Conservation (phyloP, 2,888 invertebrate species). For the Cephus pygmeus region DNA sequence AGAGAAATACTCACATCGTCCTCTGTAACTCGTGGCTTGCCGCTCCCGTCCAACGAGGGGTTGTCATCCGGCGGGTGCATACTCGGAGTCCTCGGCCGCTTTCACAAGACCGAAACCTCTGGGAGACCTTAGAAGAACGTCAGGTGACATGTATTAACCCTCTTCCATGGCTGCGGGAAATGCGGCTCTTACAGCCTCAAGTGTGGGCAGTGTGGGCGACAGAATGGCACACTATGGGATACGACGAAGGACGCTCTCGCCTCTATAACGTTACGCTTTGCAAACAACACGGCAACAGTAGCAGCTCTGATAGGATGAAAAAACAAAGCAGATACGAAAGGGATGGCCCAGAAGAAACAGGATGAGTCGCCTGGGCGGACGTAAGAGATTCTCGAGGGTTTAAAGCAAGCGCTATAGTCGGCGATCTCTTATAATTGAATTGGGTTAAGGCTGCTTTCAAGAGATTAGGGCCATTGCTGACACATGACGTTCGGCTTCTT, state of each 20-base stretch:
- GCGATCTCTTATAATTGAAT: slow-evolving; percentile 53
- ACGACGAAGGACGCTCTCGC: no score
- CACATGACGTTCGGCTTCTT: slow-evolving; percentile 32
- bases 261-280: no score
- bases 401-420: no score
- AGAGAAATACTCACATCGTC: slow-evolving; percentile 52
- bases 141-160: slow-evolving; percentile 49
- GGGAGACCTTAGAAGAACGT: slow-evolving; percentile 55
- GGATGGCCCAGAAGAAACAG: no score
- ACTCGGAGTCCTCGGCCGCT: slow-evolving; percentile 32
- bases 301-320: no score
- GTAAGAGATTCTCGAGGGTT: no score
- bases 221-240: no score
- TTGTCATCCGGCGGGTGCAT: slow-evolving; percentile 53
- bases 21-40: slow-evolving; percentile 28
- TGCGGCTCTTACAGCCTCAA: no score
- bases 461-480: slow-evolving; percentile 62
- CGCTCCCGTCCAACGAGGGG: slow-evolving; percentile 31
- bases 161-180: not conserved
- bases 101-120: slow-evolving; percentile 34
- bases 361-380: no score
- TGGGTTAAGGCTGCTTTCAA: slow-evolving; percentile 61
- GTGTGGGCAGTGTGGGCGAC: no score
- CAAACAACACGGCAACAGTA: no score
- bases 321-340: no score